A percentile compares a stretch with the other conserved stretches of the same genome.
phyloP scores from a whole-genome alignment of 1,140 invertebrate species.

The Helicoverpa armigera region DNA sequence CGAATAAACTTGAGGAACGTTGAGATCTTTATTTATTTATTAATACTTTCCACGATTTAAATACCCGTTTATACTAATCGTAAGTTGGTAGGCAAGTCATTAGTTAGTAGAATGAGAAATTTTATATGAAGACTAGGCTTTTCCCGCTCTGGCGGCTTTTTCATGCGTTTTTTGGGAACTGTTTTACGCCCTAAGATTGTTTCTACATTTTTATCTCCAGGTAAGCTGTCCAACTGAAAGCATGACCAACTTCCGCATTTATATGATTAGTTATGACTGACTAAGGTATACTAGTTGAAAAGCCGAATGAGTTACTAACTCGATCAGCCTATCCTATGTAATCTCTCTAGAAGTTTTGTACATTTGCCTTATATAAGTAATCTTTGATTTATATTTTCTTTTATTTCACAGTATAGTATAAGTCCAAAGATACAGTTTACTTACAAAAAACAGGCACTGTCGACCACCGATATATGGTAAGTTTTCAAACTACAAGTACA shows the following conservation, averaged over 20 bases:
- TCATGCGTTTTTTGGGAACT: too few relatives aligned
- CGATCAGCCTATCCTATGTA: not conserved
- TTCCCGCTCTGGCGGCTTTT: too few relatives aligned
- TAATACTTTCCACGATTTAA: constrained; percentile 33
- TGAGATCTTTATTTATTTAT: constrained; percentile 62
- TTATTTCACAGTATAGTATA: constrained; percentile 18
- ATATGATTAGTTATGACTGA: not conserved
- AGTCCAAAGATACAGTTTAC: constrained; percentile 40
- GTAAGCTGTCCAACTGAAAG: too few relatives aligned
- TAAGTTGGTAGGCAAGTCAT: constrained; percentile 22
- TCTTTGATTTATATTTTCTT: constrained; percentile 12
- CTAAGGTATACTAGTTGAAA: constrained; percentile 35
- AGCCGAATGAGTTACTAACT: constrained; percentile 23
- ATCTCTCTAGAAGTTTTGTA: constrained; percentile 22
- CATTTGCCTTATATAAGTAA: constrained; percentile 13
- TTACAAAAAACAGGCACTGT: constrained; percentile 55
- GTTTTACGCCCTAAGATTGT: too few relatives aligned
- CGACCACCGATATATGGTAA: constrained; percentile 44
- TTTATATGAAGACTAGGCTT: not conserved
- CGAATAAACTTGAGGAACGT: constrained; percentile 61
- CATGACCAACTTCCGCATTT: too few relatives aligned
- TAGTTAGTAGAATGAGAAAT: not conserved
- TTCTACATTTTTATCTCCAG: too few relatives aligned
- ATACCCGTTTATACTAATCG: constrained; percentile 40
- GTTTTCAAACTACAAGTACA: constrained; percentile 42